These are phyloP conservation scores for Dasyurus viverrinus DNA, from an alignment of 2,113 vertebrate genomes.

Conservation along the genomic window DNA sequence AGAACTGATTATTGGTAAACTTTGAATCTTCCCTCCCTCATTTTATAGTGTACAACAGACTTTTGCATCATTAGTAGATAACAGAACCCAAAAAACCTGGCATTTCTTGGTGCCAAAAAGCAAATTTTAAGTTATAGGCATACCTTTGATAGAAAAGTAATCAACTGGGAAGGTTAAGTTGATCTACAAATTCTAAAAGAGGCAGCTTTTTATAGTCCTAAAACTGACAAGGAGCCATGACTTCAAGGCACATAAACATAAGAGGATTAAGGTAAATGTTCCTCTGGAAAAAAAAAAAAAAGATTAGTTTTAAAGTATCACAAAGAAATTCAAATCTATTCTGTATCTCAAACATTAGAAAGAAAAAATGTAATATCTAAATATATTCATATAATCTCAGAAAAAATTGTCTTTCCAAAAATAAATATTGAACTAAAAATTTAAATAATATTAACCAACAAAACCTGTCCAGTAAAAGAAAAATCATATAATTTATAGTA, in stretches of 20 bases:
- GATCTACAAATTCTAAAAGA: constrained; percentile 78
- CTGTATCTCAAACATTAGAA: constrained; percentile 72
- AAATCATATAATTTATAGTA: constrained; percentile 7
- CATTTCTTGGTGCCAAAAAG: constrained; percentile 42
- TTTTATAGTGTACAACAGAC: background rate
- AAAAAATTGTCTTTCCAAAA: constrained; percentile 77
- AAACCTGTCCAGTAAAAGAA: background rate
- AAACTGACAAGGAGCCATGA: constrained; percentile 81
- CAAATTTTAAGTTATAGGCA: constrained; percentile 69
- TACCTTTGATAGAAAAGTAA: constrained; percentile 59
- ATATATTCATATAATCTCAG: constrained; percentile 57
- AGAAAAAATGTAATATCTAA: constrained; percentile 68
- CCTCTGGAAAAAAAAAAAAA: constrained; percentile 85
- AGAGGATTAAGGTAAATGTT: constrained; percentile 88
- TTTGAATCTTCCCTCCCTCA: background rate
- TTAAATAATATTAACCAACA: constrained; percentile 55
- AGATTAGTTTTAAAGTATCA: constrained; percentile 84
- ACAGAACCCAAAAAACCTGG: background rate
- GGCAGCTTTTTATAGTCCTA: constrained; percentile 86
- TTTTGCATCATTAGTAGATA: constrained; percentile 33
- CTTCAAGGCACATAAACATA: constrained; percentile 85
- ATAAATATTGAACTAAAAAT: constrained; percentile 70
- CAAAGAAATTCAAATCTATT: constrained; percentile 81
- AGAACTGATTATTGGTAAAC: background rate
- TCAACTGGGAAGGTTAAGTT: constrained; percentile 84